Evolutionary conservation across 2,888 invertebrate genomes (phyloP), one percentile per base, ranked within the genome.

Genomic region (Gryllus longicercus): DNA sequence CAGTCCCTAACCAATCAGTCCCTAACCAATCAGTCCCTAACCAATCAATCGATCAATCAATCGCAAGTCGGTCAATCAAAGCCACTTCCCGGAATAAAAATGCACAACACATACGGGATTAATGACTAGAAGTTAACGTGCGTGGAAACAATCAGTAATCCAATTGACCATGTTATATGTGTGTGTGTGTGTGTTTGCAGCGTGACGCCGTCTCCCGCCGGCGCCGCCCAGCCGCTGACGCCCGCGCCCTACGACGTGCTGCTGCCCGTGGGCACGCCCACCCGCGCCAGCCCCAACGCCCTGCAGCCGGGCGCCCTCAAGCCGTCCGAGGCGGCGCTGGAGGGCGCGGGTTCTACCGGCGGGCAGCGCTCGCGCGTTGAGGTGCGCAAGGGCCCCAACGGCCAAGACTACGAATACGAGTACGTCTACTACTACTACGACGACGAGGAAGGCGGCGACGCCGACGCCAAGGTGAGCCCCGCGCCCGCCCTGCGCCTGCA

Each of bases 371-470:
- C 94, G 0, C 89, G 93, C 82, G 93, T 94, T 84, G 93, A 95
- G 89, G 92, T 96, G 51, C 95, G 96, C 85, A 96, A 95, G 85
- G 96, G 95, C 18, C 95, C 95, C 2, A 95, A 96, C 85, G 96
- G 96, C 2, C 93, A 95, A 86, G 96, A 96, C 85, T 96, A 96
- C 85, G 96, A 96, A 86, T 96, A 96, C 85, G 96, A 96, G 86
- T 96, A 96, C 85, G 94, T 96, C 50, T 96, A 96, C 85, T 96
- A 96, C 85, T 96, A 96, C 84, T 94, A 95, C 84, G 95, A 96
- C 84, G 95, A 95, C 83, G 90, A 89, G 82, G 80, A 82, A 1
- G 80, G 80, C 4, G 79, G 74, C 25, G 82, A 78, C 51, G 79
- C 77, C 76, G 82, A 78, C 51, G 38, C 49, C 76, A 25, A 80